Percentiles rank a stretch among this genome's conserved stretches.
Conservation (phyloP, 2,888 invertebrate species). For the Hyalella azteca region DNA sequence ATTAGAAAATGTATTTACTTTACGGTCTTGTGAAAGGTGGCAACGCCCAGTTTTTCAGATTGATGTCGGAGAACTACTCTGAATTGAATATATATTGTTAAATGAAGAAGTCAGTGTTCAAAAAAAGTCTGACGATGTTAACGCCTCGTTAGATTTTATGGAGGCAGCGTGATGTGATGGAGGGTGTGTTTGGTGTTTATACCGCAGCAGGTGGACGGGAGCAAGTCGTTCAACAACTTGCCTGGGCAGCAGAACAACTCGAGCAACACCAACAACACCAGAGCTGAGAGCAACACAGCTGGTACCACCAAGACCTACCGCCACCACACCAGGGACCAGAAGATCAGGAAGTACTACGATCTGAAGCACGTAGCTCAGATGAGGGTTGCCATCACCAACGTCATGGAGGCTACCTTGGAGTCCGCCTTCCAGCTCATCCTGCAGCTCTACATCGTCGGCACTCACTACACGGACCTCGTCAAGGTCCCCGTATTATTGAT, state of each 20-base stretch:
- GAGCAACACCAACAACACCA: neutral
- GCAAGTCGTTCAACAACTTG: slow-evolving; percentile 32
- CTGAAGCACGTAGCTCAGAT: slow-evolving; percentile 58
- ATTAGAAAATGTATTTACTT: too few relatives aligned
- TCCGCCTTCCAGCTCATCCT: slow-evolving; percentile 57
- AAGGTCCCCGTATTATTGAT: too few relatives aligned
- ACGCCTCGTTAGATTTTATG: too few relatives aligned
- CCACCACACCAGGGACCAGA: slow-evolving; percentile 55
- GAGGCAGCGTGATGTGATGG: too few relatives aligned
- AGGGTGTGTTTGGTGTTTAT: too few relatives aligned
- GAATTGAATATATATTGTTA: too few relatives aligned
- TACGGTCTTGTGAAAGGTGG: too few relatives aligned
- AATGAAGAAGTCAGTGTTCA: too few relatives aligned
- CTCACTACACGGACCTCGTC: slow-evolving; percentile 50
- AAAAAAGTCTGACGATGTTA: too few relatives aligned
- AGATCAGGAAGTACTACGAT: slow-evolving; percentile 57
- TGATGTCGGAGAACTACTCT: neutral
- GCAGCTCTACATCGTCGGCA: slow-evolving; percentile 57
- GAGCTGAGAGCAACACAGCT: slow-evolving; percentile 8
- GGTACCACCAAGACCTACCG: slow-evolving; percentile 32
- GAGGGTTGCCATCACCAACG: slow-evolving; percentile 58
- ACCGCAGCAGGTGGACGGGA: slow-evolving; percentile 25
- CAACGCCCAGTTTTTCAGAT: too few relatives aligned
- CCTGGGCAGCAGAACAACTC: neutral
- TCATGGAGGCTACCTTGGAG: slow-evolving; percentile 57